Evolutionary conservation across 37 sponge, comb jelly and placozoan genomes (phyloP).

Genomic region (Ephydatia muelleri): DNA sequence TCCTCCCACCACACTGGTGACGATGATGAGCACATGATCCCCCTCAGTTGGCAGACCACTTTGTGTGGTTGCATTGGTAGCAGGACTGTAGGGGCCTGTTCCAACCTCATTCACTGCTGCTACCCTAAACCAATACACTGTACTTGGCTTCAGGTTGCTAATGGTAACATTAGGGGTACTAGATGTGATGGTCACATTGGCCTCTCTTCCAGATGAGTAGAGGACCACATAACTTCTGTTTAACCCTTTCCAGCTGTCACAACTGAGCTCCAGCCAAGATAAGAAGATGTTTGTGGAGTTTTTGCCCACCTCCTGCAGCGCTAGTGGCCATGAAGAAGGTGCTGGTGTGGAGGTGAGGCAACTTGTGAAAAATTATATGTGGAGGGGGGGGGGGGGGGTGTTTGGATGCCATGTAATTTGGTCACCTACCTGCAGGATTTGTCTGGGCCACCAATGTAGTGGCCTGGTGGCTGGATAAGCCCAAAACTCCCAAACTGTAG

Average conservation of each 20-base stretch:
- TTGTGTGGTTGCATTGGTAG: not conserved
- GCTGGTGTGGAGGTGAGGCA: not conserved
- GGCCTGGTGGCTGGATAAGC: too few relatives aligned
- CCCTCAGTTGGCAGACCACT: not conserved
- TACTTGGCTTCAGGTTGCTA: not conserved
- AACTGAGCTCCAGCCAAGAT: not conserved
- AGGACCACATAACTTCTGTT: not conserved
- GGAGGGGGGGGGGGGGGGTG: not conserved
- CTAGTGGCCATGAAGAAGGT: not conserved
- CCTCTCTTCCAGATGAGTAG: not conserved
- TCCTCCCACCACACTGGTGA: too few relatives aligned
- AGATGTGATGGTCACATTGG: not conserved
- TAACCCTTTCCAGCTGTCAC: not conserved
- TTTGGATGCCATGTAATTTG: too few relatives aligned
- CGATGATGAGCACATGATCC: too few relatives aligned
- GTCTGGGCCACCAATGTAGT: too few relatives aligned
- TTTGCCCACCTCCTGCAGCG: not conserved
- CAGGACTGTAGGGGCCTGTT: slow-evolving; percentile 2
- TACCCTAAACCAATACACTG: slow-evolving; percentile 10
- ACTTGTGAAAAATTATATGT: not conserved
- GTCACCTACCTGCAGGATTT: too few relatives aligned
- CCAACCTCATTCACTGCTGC: slow-evolving; percentile 33
- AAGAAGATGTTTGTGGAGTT: not conserved
- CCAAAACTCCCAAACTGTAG: too few relatives aligned
- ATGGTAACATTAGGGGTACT: slow-evolving; percentile 1